These are phyloP conservation scores for Notechis scutatus DNA, from an alignment of 2,113 vertebrate genomes.

Conservation along the genomic window DNA sequence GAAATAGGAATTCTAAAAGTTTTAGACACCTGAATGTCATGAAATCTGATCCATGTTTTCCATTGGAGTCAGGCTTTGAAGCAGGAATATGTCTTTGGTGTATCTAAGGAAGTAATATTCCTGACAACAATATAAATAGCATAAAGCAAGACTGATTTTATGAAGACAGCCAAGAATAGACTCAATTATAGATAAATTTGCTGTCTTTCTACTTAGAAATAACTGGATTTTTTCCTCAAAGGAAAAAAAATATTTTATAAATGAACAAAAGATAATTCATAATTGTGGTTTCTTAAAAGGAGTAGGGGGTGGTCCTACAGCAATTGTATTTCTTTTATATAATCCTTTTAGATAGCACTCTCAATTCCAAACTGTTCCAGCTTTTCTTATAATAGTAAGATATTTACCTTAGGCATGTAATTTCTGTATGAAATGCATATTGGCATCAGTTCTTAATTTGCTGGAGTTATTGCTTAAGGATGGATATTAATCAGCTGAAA, in stretches of 20 bases:
- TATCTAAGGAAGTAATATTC: background rate
- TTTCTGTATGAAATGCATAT: conserved; percentile 22
- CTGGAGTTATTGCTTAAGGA: conserved; percentile 42
- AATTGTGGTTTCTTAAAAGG: background rate
- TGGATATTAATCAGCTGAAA: conserved; percentile 53
- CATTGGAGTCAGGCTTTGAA: background rate
- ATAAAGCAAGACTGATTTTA: background rate
- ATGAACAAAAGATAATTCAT: background rate
- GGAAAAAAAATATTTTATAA: background rate
- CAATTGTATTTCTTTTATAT: background rate
- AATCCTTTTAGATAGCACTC: background rate
- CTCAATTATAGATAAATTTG: background rate
- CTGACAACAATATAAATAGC: background rate
- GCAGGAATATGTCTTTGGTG: background rate
- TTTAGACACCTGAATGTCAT: background rate
- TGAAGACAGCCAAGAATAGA: background rate
- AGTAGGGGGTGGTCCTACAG: background rate
- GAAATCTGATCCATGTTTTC: background rate
- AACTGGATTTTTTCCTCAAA: background rate
- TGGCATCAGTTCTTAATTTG: conserved; percentile 40
- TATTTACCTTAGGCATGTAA: conserved; percentile 42
- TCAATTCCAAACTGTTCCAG: background rate
- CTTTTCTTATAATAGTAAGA: conserved; percentile 10
- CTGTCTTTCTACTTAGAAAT: background rate
- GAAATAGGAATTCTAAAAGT: background rate